Conservation (phyloP, 2,113 vertebrate species). For the Cephalopholis sonnerati region DNA sequence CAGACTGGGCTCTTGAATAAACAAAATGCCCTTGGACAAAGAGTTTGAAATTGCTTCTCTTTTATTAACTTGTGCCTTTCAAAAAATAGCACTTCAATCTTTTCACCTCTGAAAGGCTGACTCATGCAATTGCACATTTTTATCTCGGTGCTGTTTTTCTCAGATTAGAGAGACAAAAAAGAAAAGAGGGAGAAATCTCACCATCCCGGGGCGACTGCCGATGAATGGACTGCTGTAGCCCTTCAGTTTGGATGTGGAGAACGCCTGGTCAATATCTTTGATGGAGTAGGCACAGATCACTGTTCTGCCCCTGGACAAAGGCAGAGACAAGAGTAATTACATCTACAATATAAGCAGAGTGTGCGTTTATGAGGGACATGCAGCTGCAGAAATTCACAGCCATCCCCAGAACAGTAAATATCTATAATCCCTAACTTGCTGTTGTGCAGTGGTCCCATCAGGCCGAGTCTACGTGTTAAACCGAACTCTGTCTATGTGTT, state of each 20-base stretch:
- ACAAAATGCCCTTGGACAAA: conserved; percentile 27
- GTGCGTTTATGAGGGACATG: not conserved
- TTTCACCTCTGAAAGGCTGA: conserved; percentile 9
- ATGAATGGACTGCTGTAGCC: conserved; percentile 80
- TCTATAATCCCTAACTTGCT: not conserved
- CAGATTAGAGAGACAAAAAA: not conserved
- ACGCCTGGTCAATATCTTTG: conserved; percentile 84
- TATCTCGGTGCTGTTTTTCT: not conserved
- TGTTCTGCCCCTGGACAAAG: conserved; percentile 81
- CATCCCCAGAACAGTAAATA: not conserved
- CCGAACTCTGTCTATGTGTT: too few species aligned
- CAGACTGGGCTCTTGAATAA: not conserved
- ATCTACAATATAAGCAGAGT: not conserved
- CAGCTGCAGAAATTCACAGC: not conserved
- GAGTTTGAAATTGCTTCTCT: conserved; percentile 26
- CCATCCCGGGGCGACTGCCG: conserved; percentile 81
- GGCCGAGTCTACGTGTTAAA: not conserved
- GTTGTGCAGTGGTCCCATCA: not conserved
- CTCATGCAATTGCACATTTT: not conserved
- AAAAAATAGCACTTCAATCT: conserved; percentile 29
- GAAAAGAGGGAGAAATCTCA: conserved; percentile 50
- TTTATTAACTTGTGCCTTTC: conserved; percentile 5
- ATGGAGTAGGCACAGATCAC: conserved; percentile 88
- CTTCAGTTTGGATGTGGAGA: conserved; percentile 84
- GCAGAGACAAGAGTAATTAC: conserved; percentile 25